Percentiles rank a stretch among this genome's conserved stretches.
Conservation (phyloP, 2,888 invertebrate species). For the Corythucha ciliata region DNA sequence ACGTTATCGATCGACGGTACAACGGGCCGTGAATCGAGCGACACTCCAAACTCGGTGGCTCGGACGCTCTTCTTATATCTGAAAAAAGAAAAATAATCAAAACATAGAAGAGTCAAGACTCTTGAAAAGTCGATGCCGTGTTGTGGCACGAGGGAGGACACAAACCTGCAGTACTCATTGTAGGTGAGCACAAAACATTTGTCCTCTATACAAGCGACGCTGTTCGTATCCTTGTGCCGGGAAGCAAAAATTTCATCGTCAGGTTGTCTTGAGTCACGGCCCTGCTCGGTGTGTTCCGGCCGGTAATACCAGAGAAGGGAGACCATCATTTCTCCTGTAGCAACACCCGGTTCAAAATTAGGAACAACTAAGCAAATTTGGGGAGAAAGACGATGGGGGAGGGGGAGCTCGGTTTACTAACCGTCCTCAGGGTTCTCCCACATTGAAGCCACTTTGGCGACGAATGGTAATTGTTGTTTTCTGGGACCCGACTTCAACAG, state of each 20-base stretch:
- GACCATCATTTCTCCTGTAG: conserved; percentile 91
- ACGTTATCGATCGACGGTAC: conserved; percentile 56
- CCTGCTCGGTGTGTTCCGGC: conserved; percentile 91
- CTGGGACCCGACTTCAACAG: conserved; percentile 74
- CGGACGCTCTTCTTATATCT: conserved; percentile 79
- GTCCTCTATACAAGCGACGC: conserved; percentile 95
- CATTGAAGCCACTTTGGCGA: conserved; percentile 85
- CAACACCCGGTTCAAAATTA: no score
- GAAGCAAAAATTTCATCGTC: conserved; percentile 93
- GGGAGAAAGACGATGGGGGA: no score
- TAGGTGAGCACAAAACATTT: conserved; percentile 93
- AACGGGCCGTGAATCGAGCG: conserved; percentile 13
- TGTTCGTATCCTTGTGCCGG: conserved; percentile 87
- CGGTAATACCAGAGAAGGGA: conserved; percentile 95
- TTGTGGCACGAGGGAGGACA: no score
- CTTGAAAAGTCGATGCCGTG: conserved; percentile 37
- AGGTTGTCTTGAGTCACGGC: conserved; percentile 67
- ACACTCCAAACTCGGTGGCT: conserved; percentile 66
- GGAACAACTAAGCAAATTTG: no score
- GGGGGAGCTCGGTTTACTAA: no score
- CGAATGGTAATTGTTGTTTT: conserved; percentile 81
- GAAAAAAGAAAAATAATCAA: no score
- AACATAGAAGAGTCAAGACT: background rate
- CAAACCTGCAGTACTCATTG: conserved; percentile 97
- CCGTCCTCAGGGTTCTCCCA: conserved; percentile 94